Evolutionary conservation across 2,113 vertebrate species (phyloP), one percentile per base, ranked within the genome.

Genomic region (Equus przewalskii): DNA sequence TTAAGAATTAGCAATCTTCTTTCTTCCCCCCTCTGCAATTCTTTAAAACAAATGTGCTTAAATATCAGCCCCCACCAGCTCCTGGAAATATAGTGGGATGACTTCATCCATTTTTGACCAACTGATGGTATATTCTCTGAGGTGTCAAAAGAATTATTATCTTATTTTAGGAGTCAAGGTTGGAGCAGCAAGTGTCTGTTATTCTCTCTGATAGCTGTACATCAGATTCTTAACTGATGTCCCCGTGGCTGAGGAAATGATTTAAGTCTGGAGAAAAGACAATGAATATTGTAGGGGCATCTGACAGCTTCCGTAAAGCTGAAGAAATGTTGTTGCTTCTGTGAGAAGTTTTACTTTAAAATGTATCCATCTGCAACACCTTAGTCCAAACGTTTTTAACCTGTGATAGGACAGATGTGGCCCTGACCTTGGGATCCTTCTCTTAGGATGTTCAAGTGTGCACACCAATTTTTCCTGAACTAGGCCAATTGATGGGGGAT

Each of bases 131-230:
- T 85, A 19, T 28, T 89, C 88, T 97, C 91, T 14, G 88, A 86
- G 86, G 58, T 95, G 96, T 94, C 88, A 97, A 94, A 97, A 96
- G 79, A 98, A 94, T 96, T 96, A 98, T 95, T 97, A 69, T 97
- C 97, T 98, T 98, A 95, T 96, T 98, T 98, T 97, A 97, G 97
- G 97, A 97, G 94, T 96, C 97, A 97, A 95, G 73, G 91, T 91
- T 98, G 98, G 97, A 98, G 95, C 96, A 97, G 86, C 62, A 95
- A 94, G 97, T 96, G 95, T 90, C 96, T 97, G 97, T 97, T 96
- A 97, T 91, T 85, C 89, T 95, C 90, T 96, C 88, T 89, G 97
- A 75, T 49, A 96, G 96, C 79, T 97, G 18, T 86, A 84, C 26
- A 91, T 98, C 97, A 97, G 3, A 91, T 94, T 85, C 62, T 65